Conservation (phyloP, 2,797 vertebrate species). For the Borostomias antarcticus region DNA sequence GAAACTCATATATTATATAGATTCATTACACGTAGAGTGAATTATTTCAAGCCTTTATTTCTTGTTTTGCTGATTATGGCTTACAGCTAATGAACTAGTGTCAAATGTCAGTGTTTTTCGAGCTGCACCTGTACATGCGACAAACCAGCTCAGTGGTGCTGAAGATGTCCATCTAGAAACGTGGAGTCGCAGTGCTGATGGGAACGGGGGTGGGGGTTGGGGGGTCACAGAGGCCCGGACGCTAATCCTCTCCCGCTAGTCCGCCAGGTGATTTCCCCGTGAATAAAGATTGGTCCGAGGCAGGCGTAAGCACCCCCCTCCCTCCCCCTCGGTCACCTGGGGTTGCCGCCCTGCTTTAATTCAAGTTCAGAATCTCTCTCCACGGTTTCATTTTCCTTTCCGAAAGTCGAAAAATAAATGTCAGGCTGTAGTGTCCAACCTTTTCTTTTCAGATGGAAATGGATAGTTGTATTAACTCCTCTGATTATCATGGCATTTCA, state of each 20-base stretch:
- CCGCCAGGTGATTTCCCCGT: slow-evolving; percentile 27
- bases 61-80: too few species aligned
- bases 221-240: not conserved
- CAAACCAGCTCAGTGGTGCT: too few species aligned
- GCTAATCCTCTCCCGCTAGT: not conserved
- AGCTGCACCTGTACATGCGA: too few species aligned
- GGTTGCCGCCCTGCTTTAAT: slow-evolving; percentile 30
- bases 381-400: slow-evolving; percentile 45
- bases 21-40: too few species aligned
- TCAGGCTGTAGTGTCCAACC: slow-evolving; percentile 53
- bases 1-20: too few species aligned
- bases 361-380: slow-evolving; percentile 23
- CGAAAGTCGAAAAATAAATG: slow-evolving; percentile 53
- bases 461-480: slow-evolving; percentile 68
- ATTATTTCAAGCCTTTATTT: too few species aligned
- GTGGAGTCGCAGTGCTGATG: not conserved
- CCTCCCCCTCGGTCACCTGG: slow-evolving; percentile 26
- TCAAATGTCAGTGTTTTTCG: too few species aligned
- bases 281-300: slow-evolving; percentile 37
- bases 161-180: not conserved
- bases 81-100: too few species aligned
- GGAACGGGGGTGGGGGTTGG: not conserved
- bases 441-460: slow-evolving; percentile 65
- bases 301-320: slow-evolving; percentile 13
- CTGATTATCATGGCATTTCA: slow-evolving; percentile 71